A percentile compares a stretch with the other conserved stretches of the same genome.
phyloP scores from a whole-genome alignment of 2,888 invertebrate species.

The Cremastobaeus sp. region DNA sequence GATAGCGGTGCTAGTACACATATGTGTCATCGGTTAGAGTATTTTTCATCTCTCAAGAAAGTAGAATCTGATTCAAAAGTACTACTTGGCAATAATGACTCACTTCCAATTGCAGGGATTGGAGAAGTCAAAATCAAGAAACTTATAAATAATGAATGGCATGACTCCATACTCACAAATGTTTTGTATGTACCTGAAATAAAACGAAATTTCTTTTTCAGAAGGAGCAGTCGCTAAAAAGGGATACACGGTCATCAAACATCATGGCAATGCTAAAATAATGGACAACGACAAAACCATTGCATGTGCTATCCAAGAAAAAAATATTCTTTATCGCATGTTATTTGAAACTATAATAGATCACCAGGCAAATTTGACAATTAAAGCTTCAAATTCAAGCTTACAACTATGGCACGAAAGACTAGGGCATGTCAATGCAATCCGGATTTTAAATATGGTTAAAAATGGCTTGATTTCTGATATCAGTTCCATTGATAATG shows the following conservation, averaged over 20 bases:
- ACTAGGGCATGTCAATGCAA: neutral
- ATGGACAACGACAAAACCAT: neutral
- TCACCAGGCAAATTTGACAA: neutral
- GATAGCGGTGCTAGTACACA: neutral
- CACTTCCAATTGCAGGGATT: neutral
- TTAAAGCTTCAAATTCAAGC: neutral
- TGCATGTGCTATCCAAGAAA: neutral
- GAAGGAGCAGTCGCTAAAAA: neutral
- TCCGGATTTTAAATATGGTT: neutral
- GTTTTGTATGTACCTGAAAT: neutral
- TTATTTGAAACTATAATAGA: neutral
- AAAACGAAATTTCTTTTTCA: neutral
- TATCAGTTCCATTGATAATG: neutral
- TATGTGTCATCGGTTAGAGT: neutral
- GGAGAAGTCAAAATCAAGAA: neutral
- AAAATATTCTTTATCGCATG: neutral
- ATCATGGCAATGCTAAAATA: neutral
- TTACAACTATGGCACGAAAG: neutral
- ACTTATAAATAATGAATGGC: neutral
- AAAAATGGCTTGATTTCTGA: neutral
- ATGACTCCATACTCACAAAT: neutral
- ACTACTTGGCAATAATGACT: neutral
- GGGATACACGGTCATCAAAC: neutral
- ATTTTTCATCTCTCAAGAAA: neutral
- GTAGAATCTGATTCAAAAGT: neutral